These are phyloP conservation scores for Lates japonicus DNA, from an alignment of 2,797 vertebrate species.

Conservation along the genomic window DNA sequence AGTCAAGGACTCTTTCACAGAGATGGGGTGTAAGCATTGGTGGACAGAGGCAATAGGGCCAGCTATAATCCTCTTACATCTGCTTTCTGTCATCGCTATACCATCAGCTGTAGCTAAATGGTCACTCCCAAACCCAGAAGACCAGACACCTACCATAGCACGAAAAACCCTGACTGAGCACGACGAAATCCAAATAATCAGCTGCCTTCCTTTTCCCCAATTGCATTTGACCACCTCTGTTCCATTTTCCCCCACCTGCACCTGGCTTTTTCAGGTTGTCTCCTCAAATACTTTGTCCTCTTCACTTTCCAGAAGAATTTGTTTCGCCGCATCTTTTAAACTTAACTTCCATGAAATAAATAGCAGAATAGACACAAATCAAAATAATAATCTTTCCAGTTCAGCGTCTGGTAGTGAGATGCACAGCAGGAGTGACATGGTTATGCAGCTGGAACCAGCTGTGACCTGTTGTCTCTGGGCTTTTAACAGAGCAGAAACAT, in stretches of 20 bases:
- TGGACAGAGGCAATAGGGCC: slow-evolving; percentile 83
- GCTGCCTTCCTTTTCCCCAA: slow-evolving; percentile 68
- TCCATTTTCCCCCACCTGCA: slow-evolving; percentile 22
- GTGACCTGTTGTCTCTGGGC: slow-evolving; percentile 56
- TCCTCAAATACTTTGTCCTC: slow-evolving; percentile 18
- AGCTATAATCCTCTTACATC: slow-evolving; percentile 84
- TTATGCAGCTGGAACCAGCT: slow-evolving; percentile 55
- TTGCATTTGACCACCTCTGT: slow-evolving; percentile 37
- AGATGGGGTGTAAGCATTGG: slow-evolving; percentile 76
- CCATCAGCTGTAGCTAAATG: slow-evolving; percentile 63
- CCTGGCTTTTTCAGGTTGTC: slow-evolving; percentile 42
- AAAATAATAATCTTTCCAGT: slow-evolving; percentile 33
- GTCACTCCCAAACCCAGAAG: slow-evolving; percentile 55
- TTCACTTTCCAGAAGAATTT: slow-evolving; percentile 33
- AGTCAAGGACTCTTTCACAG: slow-evolving; percentile 69
- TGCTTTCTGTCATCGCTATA: slow-evolving; percentile 64
- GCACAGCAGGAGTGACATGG: slow-evolving; percentile 35
- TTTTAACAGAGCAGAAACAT: slow-evolving; percentile 65
- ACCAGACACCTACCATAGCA: slow-evolving; percentile 37
- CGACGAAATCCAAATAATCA: slow-evolving; percentile 54
- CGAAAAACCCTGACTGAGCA: slow-evolving; percentile 75
- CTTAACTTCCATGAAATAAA: slow-evolving; percentile 9
- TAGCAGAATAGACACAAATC: slow-evolving; percentile 26
- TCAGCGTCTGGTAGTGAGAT: slow-evolving; percentile 48
- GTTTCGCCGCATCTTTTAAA: slow-evolving; percentile 4